A percentile compares a stretch with the other conserved stretches of the same genome.
phyloP scores from a whole-genome alignment of 1,140 invertebrate species.

The Orchestia grillus region DNA sequence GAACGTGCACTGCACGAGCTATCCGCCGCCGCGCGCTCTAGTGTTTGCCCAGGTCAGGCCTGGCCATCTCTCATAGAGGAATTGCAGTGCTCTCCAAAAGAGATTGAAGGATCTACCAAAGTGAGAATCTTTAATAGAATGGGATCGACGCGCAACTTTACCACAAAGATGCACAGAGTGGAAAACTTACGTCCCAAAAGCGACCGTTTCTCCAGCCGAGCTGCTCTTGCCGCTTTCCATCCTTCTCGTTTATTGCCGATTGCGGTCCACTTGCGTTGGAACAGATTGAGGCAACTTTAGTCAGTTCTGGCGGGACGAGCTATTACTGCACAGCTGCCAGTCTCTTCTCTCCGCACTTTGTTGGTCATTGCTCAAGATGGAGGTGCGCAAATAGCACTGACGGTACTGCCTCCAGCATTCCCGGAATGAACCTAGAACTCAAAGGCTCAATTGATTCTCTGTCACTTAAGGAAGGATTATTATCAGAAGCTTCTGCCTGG shows the following conservation, averaged over 20 bases:
- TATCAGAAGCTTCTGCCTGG: not conserved
- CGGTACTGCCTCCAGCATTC: not conserved
- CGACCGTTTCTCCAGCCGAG: slow-evolving; percentile 22
- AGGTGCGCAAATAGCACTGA: not conserved
- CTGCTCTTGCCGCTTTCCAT: slow-evolving; percentile 37
- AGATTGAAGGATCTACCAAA: slow-evolving; percentile 54
- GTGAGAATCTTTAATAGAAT: slow-evolving; percentile 57
- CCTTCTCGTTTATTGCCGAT: slow-evolving; percentile 55
- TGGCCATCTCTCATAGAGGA: slow-evolving; percentile 48
- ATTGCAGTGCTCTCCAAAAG: slow-evolving; percentile 56
- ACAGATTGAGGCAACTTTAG: slow-evolving; percentile 54
- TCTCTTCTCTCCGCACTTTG: not conserved
- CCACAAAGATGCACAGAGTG: slow-evolving; percentile 46
- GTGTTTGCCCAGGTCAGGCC: slow-evolving; percentile 40
- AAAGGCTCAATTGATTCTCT: not conserved
- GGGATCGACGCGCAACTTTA: slow-evolving; percentile 55
- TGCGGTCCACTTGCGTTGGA: slow-evolving; percentile 48
- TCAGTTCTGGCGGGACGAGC: not conserved
- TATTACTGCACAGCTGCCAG: slow-evolving; percentile 13
- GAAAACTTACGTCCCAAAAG: slow-evolving; percentile 49
- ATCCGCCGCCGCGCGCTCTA: not conserved
- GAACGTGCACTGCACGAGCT: not conserved
- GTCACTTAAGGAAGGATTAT: not conserved
- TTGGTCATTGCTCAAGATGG: slow-evolving; percentile 12
- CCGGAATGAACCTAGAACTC: not conserved